Evolutionary conservation across 2,113 vertebrate species (phyloP).

Genomic region (Phrynosoma platyrhinos): DNA sequence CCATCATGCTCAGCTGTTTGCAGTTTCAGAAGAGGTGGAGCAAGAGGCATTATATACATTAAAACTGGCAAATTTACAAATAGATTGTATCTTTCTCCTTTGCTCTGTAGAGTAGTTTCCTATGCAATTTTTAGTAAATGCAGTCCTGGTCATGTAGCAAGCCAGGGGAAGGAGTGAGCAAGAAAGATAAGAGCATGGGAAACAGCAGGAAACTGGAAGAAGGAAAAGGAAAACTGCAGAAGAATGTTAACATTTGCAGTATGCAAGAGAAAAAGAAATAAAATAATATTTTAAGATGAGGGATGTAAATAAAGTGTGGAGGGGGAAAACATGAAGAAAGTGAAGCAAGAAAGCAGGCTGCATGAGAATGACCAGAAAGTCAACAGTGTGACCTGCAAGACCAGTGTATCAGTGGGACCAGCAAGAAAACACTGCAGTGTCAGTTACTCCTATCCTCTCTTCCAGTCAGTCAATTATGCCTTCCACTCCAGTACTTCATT

Average conservation of each 20-base stretch:
- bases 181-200: constrained; percentile 24
- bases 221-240: background rate
- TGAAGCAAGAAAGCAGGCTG: background rate
- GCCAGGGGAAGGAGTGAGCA: constrained; percentile 14
- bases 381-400: background rate
- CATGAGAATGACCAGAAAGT: constrained; percentile 13
- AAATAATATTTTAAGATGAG: background rate
- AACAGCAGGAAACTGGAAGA: background rate
- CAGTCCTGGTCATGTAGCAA: constrained; percentile 11
- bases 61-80: constrained; percentile 58
- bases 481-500: background rate
- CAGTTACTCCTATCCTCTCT: no score
- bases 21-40: constrained; percentile 33
- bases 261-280: background rate
- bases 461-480: background rate
- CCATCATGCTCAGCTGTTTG: constrained; percentile 63
- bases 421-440: background rate
- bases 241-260: background rate
- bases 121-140: constrained; percentile 45
- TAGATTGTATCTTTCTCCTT: constrained; percentile 41
- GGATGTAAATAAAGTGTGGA: background rate
- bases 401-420: background rate
- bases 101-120: constrained; percentile 38
- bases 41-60: constrained; percentile 52
- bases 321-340: constrained; percentile 11